Conservation (phyloP, 2,797 vertebrate genomes). For the Tangara arthus region DNA sequence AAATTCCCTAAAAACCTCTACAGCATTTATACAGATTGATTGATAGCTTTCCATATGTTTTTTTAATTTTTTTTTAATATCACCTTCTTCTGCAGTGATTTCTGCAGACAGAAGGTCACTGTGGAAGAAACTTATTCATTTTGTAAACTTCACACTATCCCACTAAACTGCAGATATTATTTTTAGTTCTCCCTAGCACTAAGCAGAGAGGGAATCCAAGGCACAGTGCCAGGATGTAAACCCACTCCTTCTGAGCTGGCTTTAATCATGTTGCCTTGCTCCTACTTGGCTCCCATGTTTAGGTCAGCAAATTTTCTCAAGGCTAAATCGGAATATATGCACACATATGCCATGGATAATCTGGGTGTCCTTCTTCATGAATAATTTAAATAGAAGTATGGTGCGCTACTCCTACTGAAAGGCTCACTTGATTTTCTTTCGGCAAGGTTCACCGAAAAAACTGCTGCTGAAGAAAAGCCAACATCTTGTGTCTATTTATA, state of each 20-base stretch:
- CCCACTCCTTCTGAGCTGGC: slow-evolving; percentile 32
- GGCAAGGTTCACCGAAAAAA: background rate
- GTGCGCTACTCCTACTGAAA: slow-evolving; percentile 1
- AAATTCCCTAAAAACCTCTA: background rate
- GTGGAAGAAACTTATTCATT: background rate
- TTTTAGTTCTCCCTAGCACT: slow-evolving; percentile 30
- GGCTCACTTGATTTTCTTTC: background rate
- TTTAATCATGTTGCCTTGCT: background rate
- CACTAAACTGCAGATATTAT: slow-evolving; percentile 1
- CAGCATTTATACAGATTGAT: background rate
- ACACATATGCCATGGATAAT: background rate
- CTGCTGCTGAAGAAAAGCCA: background rate
- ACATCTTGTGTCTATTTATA: slow-evolving; percentile 55
- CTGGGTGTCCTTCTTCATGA: background rate
- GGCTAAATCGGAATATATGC: background rate
- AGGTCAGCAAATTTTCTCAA: slow-evolving; percentile 46
- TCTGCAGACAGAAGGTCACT: background rate
- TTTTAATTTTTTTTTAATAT: background rate
- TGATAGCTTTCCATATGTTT: background rate
- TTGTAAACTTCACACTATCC: background rate
- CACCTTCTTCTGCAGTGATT: background rate
- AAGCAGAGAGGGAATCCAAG: slow-evolving; percentile 1
- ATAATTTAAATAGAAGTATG: slow-evolving; percentile 9
- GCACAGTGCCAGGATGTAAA: slow-evolving; percentile 40
- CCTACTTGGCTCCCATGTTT: background rate